Base-by-base conservation (phyloP, 2,888 invertebrate species). In the Rosalia funebris region DNA sequence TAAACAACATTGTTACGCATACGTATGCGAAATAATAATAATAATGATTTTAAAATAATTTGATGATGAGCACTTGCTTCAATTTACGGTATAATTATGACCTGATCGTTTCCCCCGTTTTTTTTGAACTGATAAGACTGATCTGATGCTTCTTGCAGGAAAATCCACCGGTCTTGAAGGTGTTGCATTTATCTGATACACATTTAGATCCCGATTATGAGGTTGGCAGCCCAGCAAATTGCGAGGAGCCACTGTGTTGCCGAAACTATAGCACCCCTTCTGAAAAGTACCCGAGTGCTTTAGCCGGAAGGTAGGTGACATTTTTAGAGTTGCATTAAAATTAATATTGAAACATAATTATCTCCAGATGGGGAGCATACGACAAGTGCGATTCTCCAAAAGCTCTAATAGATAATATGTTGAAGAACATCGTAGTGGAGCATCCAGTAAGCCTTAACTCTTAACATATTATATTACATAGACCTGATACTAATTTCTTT, bases 101-200 rank as follows among this genome's bases (percentile, higher is more conserved):
- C n/a, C n/a, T n/a, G n/a, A n/a, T n/a, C n/a, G n/a, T n/a, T n/a
- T n/a, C n/a, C n/a, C n/a, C n/a, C n/a, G n/a, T 9, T 25, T 5
- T 25, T 25, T 25, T 25, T 25, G 9, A 25, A 25, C 4, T 25
- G 9, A 5, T 25, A 5, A 25, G 4, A 25, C 25, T 25, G 3
- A 25, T 25, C 9, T 25, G 11, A n/a, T n/a, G n/a, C n/a, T 32
- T 60, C 50, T 75, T 74, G 17, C 63, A 83, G 76, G 87, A 88
- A 52, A 88, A 87, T 61, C 88, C 89, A 0, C 90, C 92, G n/a
- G 88, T 89, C 20, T 91, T 95, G 79, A 95, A 96, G 83, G 93
- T 98, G n/a, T 85, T 98, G 7, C 98, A 98, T 75, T 86, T 98
- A 69, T 95, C 96, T 0, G 98, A 98, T 79, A 95, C 97, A 0